Evolutionary conservation across 2,888 invertebrate species (phyloP).

Genomic region (Polydrusus pterygomalis): DNA sequence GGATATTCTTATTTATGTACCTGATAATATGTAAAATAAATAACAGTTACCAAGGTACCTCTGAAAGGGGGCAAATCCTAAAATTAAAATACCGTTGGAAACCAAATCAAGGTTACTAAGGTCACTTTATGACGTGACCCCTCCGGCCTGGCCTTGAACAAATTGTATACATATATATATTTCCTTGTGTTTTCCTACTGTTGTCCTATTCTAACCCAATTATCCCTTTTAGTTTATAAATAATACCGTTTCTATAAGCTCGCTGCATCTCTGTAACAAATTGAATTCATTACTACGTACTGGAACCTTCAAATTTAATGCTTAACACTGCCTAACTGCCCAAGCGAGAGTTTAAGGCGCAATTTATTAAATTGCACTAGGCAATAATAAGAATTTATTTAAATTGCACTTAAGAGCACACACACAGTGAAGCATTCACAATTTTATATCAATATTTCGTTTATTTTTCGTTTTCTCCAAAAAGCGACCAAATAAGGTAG

Average conservation of each 20-base stretch:
- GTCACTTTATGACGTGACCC: slow-evolving; percentile 84
- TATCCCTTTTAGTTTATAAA: background rate
- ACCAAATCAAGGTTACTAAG: slow-evolving; percentile 84
- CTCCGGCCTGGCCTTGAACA: slow-evolving; percentile 74
- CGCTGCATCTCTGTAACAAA: background rate
- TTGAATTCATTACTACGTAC: background rate
- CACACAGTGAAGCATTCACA: too few species aligned
- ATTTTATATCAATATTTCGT: too few species aligned
- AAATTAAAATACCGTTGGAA: slow-evolving; percentile 76
- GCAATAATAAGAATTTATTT: too few species aligned
- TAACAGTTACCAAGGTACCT: slow-evolving; percentile 8
- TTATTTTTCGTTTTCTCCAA: too few species aligned
- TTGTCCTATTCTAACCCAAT: background rate
- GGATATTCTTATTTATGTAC: slow-evolving; percentile 19
- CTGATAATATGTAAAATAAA: slow-evolving; percentile 32
- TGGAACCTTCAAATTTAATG: too few species aligned
- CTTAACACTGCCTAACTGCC: too few species aligned
- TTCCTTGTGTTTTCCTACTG: slow-evolving; percentile 16
- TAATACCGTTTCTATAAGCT: slow-evolving; percentile 14
- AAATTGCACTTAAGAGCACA: too few species aligned
- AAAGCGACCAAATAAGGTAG: too few species aligned
- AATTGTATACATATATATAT: slow-evolving; percentile 21
- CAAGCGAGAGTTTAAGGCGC: too few species aligned
- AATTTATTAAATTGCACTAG: too few species aligned
- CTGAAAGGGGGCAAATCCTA: background rate